Evolutionary conservation across 2,888 invertebrate genomes (phyloP), one percentile per base, ranked within the genome.

Genomic region (Nomada goodeniana): DNA sequence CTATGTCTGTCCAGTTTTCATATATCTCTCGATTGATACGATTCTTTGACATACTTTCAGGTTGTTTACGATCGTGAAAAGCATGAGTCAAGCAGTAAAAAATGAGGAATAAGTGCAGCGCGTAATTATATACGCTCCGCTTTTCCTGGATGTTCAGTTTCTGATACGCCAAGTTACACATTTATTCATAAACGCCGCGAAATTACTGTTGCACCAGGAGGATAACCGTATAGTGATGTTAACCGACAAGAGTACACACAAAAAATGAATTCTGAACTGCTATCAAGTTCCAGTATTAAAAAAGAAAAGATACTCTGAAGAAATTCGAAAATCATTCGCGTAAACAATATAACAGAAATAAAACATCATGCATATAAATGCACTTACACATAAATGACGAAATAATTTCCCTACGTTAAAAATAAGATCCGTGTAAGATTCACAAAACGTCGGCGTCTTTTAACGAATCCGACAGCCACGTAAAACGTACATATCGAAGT

Each of bases 141-240:
- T 47, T 61, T 61, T 42, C 20, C 18, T 29, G 26, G 9, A 29
- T 29, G 3, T 60, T 70, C 26, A 15, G 26, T 59, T 67, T 67
- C 11, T 10, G 36, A 53, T 52, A 20, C 36, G 26, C 36, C 18
- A 29, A 36, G 15, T 26, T n/a, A 59, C 59, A 44, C 15, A 59
- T 29, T 50, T 59, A 50, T 50, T 50, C 15, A 50, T 13, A 57
- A 23, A 44, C 52, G 55, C 23, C n/a, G 15, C 47, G 50, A 59
- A 50, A 70, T 70, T 70, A 70, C 69, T 70, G 69, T 70, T 70
- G 59, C 59, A n/a, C 59, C 50, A 29, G 50, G 29, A n/a, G 59
- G 60, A 59, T 70, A 70, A 70, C 69, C 69, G 69, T 70, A 60
- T 60, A 70, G 50, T 59, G 18, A 53, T 57, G 57, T 23, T 57